A percentile compares a stretch with the other conserved stretches of the same genome.
Conservation (phyloP, 2,797 vertebrate species). For the Acanthopagrus latus region DNA sequence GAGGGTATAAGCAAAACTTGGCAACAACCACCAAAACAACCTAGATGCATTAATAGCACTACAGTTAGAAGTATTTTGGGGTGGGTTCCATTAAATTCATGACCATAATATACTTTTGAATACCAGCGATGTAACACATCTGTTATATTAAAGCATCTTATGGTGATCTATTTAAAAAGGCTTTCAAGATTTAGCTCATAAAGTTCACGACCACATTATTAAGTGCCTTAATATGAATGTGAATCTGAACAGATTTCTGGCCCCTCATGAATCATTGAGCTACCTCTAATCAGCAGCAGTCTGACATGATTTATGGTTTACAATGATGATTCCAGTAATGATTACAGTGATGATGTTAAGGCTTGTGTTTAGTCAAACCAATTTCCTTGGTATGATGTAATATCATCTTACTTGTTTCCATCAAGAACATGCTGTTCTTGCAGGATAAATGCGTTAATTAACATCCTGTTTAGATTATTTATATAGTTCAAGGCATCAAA, state of each 20-base stretch:
- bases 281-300: background rate
- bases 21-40: no score
- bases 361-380: background rate
- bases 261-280: constrained; percentile 7
- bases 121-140: background rate
- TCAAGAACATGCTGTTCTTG: background rate
- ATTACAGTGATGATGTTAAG: background rate
- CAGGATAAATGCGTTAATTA: background rate
- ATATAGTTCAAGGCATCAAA: background rate
- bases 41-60: no score
- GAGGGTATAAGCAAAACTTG: no score
- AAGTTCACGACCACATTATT: background rate
- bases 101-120: constrained; percentile 4
- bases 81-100: no score
- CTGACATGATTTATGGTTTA: constrained; percentile 10
- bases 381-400: constrained; percentile 1
- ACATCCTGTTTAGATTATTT: constrained; percentile 3
- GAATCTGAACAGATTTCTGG: background rate
- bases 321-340: constrained; percentile 7
- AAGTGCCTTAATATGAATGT: constrained; percentile 46
- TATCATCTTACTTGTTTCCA: background rate
- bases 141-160: background rate
- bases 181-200: background rate
- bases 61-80: no score
- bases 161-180: background rate